Percentiles rank a stretch among this genome's conserved stretches.
Evolutionary conservation across 2,888 invertebrate genomes (phyloP).

Genomic region (Byasa hedistus): DNA sequence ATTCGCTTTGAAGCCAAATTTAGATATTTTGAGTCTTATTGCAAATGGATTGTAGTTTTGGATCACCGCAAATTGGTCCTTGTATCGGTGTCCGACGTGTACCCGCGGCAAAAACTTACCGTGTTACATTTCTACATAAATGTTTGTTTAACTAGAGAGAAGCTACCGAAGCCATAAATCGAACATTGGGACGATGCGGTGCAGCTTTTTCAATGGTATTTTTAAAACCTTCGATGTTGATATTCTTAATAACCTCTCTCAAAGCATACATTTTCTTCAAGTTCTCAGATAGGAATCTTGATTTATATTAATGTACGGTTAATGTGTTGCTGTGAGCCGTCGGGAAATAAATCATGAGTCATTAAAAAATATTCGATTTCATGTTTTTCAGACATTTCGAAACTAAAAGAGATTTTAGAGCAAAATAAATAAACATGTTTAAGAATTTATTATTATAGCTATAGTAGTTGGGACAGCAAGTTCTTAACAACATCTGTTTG

Average conservation of each 20-base stretch:
- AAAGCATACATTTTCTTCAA: slow-evolving; percentile 6
- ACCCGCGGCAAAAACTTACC: slow-evolving; percentile 54
- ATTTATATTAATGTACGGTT: not conserved
- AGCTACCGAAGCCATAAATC: slow-evolving; percentile 33
- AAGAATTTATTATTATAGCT: too few species aligned
- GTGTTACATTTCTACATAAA: slow-evolving; percentile 66
- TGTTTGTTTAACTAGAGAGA: slow-evolving; percentile 50
- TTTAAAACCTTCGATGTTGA: slow-evolving; percentile 5
- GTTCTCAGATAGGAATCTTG: slow-evolving; percentile 2
- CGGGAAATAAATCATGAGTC: not conserved
- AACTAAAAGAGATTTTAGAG: not conserved
- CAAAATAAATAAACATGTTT: not conserved
- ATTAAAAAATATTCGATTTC: not conserved
- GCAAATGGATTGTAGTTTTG: slow-evolving; percentile 18
- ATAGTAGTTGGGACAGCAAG: too few species aligned
- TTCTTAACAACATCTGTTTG: not conserved
- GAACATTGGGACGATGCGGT: slow-evolving; percentile 17
- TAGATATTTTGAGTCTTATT: slow-evolving; percentile 25
- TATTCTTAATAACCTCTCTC: slow-evolving; percentile 3
- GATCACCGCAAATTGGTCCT: slow-evolving; percentile 30
- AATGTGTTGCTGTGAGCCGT: not conserved
- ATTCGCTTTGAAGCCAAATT: slow-evolving; percentile 22
- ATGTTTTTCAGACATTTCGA: not conserved
- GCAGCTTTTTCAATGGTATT: slow-evolving; percentile 13
- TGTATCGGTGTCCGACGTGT: slow-evolving; percentile 43